A percentile compares a stretch with the other conserved stretches of the same genome.
These are phyloP conservation scores for Drosophila ochracea DNA, from an alignment of 2,888 invertebrate genomes.

Conservation along the genomic window DNA sequence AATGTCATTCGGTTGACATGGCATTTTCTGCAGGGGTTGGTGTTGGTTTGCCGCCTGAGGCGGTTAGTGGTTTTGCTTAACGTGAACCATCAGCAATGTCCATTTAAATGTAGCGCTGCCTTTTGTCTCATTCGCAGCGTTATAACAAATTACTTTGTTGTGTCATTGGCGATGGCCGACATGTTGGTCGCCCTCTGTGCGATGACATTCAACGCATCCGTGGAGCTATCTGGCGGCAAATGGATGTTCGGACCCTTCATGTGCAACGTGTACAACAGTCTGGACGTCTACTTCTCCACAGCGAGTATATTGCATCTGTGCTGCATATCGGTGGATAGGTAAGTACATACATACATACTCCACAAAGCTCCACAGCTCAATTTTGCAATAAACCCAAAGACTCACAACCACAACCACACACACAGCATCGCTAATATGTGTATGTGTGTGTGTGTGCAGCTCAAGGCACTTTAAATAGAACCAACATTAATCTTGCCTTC, in stretches of 20 bases:
- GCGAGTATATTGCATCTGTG: slow-evolving; percentile 97
- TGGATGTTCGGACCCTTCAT: slow-evolving; percentile 96
- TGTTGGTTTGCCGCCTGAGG: not conserved
- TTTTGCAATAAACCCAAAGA: not conserved
- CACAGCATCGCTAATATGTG: not conserved
- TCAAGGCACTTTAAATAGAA: slow-evolving; percentile 32
- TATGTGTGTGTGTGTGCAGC: not conserved
- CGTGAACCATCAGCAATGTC: slow-evolving; percentile 22
- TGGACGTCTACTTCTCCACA: slow-evolving; percentile 97
- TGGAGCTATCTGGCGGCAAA: slow-evolving; percentile 92
- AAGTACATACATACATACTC: slow-evolving; percentile 58
- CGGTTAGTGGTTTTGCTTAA: slow-evolving; percentile 12
- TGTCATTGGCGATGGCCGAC: slow-evolving; percentile 96
- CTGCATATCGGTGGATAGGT: slow-evolving; percentile 94
- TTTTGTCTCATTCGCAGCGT: slow-evolving; percentile 86
- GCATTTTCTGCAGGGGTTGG: slow-evolving; percentile 14
- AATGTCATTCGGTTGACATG: slow-evolving; percentile 53
- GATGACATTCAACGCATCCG: slow-evolving; percentile 97
- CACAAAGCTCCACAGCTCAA: not conserved
- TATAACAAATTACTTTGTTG: slow-evolving; percentile 98
- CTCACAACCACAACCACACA: not conserved
- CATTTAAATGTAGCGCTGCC: slow-evolving; percentile 44
- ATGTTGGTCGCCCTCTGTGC: slow-evolving; percentile 97
- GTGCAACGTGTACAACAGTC: slow-evolving; percentile 98
- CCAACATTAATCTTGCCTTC: slow-evolving; percentile 68